A percentile compares a stretch with the other conserved stretches of the same genome.
Conservation (phyloP, 2,113 vertebrate genomes). For the Bettongia penicillata region DNA sequence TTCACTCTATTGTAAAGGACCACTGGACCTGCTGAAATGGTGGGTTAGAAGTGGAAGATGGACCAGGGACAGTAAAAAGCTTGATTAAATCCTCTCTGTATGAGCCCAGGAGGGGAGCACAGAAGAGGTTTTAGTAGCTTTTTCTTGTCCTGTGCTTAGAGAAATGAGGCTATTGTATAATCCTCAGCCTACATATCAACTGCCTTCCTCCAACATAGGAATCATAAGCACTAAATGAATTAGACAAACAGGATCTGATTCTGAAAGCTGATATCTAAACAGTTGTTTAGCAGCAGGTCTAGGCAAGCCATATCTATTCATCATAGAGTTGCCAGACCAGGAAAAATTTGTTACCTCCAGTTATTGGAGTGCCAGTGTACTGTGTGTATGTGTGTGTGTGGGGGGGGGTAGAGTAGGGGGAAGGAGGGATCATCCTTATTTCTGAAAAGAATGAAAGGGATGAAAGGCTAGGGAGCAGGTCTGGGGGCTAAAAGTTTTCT, state of each 20-base stretch:
- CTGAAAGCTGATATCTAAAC: conserved; percentile 25
- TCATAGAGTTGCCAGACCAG: not conserved
- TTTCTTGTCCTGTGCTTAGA: not conserved
- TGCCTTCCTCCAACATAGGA: not conserved
- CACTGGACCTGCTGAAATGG: not conserved
- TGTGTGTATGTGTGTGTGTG: not conserved
- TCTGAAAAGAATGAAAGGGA: fast-evolving
- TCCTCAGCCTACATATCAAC: not conserved
- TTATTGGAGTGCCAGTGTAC: not conserved
- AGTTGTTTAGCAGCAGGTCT: not conserved
- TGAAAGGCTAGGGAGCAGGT: not conserved
- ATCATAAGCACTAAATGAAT: not conserved
- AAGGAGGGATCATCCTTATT: not conserved
- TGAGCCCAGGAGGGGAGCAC: not conserved
- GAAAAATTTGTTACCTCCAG: not conserved
- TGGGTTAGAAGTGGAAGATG: no score
- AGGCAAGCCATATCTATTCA: not conserved
- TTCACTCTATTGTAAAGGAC: not conserved
- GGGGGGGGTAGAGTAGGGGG: not conserved
- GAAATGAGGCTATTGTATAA: not conserved
- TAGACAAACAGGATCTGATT: conserved; percentile 1
- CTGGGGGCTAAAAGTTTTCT: not conserved
- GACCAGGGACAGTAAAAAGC: not conserved
- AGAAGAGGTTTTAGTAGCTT: not conserved
- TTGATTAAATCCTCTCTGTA: not conserved